A percentile compares a stretch with the other conserved stretches of the same genome.
Conservation (phyloP, 1,140 invertebrate genomes). For the Leptoteleia sp. region DNA sequence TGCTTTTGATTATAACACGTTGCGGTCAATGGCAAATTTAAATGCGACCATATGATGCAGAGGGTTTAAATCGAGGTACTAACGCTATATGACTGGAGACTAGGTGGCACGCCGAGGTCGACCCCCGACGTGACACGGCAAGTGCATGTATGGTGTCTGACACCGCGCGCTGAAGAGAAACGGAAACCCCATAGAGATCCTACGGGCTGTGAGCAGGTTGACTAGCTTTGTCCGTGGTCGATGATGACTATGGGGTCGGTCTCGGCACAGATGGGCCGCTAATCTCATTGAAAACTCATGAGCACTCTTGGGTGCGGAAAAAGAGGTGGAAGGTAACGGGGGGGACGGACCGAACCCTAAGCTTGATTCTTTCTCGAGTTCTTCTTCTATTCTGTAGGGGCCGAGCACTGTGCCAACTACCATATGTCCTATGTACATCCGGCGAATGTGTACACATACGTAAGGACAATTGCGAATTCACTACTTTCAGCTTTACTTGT, state of each 20-base stretch:
- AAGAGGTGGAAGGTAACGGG: constrained; percentile 55
- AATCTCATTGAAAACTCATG: constrained; percentile 82
- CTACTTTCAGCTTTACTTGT: constrained; percentile 52
- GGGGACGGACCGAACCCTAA: constrained; percentile 51
- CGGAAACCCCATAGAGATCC: constrained; percentile 71
- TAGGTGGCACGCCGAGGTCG: constrained; percentile 30
- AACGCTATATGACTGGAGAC: constrained; percentile 54
- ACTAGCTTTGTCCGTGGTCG: constrained; percentile 78
- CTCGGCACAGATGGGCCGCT: constrained; percentile 80
- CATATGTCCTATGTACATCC: constrained; percentile 80
- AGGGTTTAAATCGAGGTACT: constrained; percentile 70
- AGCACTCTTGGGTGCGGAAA: constrained; percentile 75
- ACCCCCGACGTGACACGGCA: constrained; percentile 69
- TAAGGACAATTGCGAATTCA: constrained; percentile 56
- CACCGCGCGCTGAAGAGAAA: constrained; percentile 58
- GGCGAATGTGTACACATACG: constrained; percentile 60
- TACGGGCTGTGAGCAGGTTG: constrained; percentile 77
- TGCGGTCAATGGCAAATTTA: constrained; percentile 74
- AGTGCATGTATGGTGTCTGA: constrained; percentile 74
- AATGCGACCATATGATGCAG: constrained; percentile 77
- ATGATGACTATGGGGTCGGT: constrained; percentile 78
- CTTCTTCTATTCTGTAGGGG: constrained; percentile 71
- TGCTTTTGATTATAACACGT: constrained; percentile 68
- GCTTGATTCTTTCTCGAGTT: constrained; percentile 67
- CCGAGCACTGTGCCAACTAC: constrained; percentile 77